Evolutionary conservation across 2,113 vertebrate species (phyloP), one percentile per base, ranked within the genome.

Genomic region (Periophthalmodon schlosseri): DNA sequence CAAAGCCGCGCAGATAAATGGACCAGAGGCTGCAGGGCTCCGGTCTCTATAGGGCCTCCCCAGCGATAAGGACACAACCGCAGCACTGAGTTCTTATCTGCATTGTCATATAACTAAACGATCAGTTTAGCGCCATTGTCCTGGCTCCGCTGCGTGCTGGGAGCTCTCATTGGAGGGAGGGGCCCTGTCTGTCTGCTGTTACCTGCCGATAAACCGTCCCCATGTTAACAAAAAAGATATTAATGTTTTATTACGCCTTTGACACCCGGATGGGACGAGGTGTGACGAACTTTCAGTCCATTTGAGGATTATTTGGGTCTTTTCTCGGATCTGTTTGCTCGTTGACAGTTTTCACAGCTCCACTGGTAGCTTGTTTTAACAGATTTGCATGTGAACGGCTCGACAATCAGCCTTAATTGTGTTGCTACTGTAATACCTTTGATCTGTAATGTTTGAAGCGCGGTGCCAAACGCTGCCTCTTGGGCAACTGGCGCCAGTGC

Each of bases 391-490:
- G 10, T 87, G 81, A 92, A 91, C 72, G 60, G 72, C 12, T 13
- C 68, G 66, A 86, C 88, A 86, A 89, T 92, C 84, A 74, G 16
- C 70, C 23, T 65, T 88, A 83, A 92, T 91, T 88, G 91, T 89
- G 87, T 87, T 74, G 89, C 93, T 93, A 88, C 90, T 93, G 91
- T 93, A 92, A 92, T 67, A 50, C 84, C 89, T 93, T 94, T 94
- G 92, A 94, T 94, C 86, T 87, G 63, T 0, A 56, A 81, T 75
- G 84, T 89, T 88, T 87, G 83, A 86, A 86, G 79, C 64, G 69
- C 69, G 63, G 78, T 57, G 84, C 86, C 91, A 90, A 92, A 91
- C 20, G 91, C 79, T 70, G 68, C 4, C 71, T 61, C 46, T 60
- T 44, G 63, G 63, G 68, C n/a, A 12, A 23, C 69, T 85, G 93